These are phyloP conservation scores for Helicorthomorpha holstii DNA, from an alignment of 1,140 invertebrate species.

Conservation along the genomic window DNA sequence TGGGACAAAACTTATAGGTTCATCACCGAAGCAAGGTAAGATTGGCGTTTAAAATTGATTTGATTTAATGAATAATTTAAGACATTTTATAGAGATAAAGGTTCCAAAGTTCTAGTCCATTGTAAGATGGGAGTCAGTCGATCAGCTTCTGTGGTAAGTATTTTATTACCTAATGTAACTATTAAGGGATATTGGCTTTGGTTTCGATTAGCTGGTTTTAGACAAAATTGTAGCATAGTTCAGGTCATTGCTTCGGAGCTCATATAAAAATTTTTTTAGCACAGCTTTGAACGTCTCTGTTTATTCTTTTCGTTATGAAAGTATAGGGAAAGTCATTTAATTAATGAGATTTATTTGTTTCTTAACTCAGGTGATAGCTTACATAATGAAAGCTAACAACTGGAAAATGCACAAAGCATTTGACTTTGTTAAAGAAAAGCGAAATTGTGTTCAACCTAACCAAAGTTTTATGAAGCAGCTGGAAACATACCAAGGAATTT, in stretches of 20 bases:
- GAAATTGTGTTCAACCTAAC: slow-evolving; percentile 90
- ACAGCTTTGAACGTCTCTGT: too few relatives aligned
- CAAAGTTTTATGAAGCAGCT: slow-evolving; percentile 82
- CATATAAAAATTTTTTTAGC: too few relatives aligned
- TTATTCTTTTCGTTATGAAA: too few relatives aligned
- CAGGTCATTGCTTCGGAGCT: too few relatives aligned
- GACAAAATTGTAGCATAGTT: too few relatives aligned
- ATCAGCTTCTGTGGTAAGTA: slow-evolving; percentile 79
- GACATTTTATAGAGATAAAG: slow-evolving; percentile 42
- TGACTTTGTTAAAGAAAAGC: slow-evolving; percentile 71
- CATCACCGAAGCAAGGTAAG: slow-evolving; percentile 74
- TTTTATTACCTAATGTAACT: slow-evolving; percentile 1
- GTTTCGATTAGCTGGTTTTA: too few relatives aligned
- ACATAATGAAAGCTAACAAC: slow-evolving; percentile 92
- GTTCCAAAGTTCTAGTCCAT: slow-evolving; percentile 86
- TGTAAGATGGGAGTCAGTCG: slow-evolving; percentile 99
- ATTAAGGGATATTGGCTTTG: not conserved
- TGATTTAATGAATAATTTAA: not conserved
- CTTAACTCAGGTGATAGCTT: slow-evolving; percentile 51
- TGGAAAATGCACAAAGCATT: slow-evolving; percentile 80
- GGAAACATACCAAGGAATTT: slow-evolving; percentile 78
- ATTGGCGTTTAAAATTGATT: slow-evolving; percentile 9
- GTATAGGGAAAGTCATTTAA: too few relatives aligned
- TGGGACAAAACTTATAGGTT: slow-evolving; percentile 97
- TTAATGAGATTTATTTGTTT: not conserved